Evolutionary conservation across 2,888 invertebrate species (phyloP).

Genomic region (Drosophila basisetae): DNA sequence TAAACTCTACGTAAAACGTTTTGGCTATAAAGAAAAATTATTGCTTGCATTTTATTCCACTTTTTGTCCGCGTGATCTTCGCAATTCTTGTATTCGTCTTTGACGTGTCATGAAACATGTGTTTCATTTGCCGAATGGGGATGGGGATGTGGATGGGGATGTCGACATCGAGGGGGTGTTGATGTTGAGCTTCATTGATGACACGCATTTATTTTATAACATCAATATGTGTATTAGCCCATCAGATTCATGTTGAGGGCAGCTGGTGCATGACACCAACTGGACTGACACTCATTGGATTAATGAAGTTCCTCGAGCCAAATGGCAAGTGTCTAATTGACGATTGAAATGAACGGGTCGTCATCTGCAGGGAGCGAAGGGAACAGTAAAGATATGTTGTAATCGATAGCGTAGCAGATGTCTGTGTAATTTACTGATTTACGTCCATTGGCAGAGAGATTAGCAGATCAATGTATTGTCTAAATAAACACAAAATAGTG

Average conservation of each 20-base stretch:
- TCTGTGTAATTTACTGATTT: slow-evolving; percentile 16
- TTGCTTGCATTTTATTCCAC: slow-evolving; percentile 58
- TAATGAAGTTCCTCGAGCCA: slow-evolving; percentile 67
- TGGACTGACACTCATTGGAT: slow-evolving; percentile 46
- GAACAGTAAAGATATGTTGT: slow-evolving; percentile 11
- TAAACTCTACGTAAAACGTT: slow-evolving; percentile 65
- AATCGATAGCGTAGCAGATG: slow-evolving; percentile 54
- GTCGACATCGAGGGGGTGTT: not conserved
- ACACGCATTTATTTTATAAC: slow-evolving; percentile 56
- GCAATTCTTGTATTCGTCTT: slow-evolving; percentile 45
- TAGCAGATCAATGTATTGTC: slow-evolving; percentile 22
- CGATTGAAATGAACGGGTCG: slow-evolving; percentile 25
- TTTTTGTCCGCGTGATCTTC: slow-evolving; percentile 49
- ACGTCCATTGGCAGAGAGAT: slow-evolving; percentile 30
- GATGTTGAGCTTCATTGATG: slow-evolving; percentile 35
- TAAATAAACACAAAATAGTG: slow-evolving; percentile 8
- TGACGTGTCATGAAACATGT: slow-evolving; percentile 72
- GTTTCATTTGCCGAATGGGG: slow-evolving; percentile 38
- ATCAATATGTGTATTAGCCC: slow-evolving; percentile 42
- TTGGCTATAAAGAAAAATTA: slow-evolving; percentile 70
- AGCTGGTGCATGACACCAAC: slow-evolving; percentile 52
- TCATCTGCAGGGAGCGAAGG: not conserved
- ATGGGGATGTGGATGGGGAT: not conserved
- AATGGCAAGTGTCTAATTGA: slow-evolving; percentile 72
- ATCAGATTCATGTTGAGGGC: slow-evolving; percentile 56